Evolutionary conservation across 1,140 invertebrate species (phyloP).

Genomic region (Leptopilina boulardi): DNA sequence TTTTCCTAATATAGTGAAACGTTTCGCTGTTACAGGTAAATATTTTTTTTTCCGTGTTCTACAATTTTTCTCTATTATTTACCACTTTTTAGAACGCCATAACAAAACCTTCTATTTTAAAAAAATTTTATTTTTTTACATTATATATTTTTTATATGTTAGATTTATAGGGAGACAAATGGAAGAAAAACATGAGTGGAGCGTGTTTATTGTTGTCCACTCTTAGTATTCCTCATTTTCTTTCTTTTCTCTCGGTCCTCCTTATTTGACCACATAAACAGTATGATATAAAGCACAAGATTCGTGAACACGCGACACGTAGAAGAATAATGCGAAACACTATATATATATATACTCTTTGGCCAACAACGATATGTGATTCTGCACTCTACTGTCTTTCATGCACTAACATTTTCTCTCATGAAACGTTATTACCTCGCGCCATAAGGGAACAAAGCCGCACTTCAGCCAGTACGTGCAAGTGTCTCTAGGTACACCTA

Average conservation of each 20-base stretch:
- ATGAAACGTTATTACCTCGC: constrained; percentile 56
- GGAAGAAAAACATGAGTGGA: constrained; percentile 70
- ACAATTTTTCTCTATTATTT: no score
- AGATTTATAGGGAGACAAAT: constrained; percentile 73
- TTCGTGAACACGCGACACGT: constrained; percentile 55
- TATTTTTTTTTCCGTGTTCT: no score
- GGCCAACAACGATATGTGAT: constrained; percentile 43
- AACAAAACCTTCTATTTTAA: no score
- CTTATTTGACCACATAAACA: neutral
- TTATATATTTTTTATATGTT: constrained; percentile 63
- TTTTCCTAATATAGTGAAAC: no score
- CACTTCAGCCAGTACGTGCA: constrained; percentile 29
- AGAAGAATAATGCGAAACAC: constrained; percentile 52
- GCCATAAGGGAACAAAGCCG: constrained; percentile 53
- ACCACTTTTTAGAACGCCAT: no score
- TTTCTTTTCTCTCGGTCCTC: neutral
- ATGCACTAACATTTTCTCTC: constrained; percentile 55
- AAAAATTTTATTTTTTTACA: no score
- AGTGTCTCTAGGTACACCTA: constrained; percentile 20
- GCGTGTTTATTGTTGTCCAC: constrained; percentile 70
- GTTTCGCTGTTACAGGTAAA: no score
- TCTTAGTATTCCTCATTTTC: constrained; percentile 21
- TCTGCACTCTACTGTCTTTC: constrained; percentile 54
- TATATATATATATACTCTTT: constrained; percentile 32
- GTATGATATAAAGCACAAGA: constrained; percentile 39